Base-by-base conservation (phyloP, 2,797 vertebrate genomes). In the Pseudochromis fuscus region DNA sequence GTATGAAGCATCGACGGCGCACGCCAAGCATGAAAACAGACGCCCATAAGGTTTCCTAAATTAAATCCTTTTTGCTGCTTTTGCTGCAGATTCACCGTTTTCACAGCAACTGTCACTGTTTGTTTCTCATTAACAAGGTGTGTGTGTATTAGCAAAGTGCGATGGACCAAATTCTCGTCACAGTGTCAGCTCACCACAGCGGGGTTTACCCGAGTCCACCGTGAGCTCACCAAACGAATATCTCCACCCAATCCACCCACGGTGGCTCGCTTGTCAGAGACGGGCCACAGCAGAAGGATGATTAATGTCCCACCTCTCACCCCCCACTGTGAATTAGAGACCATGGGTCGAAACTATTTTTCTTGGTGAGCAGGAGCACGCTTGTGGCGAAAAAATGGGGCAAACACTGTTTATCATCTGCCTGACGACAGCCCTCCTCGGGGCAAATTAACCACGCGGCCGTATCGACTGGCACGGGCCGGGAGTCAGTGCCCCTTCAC, bases 391-490 rank as follows among this genome's bases (percentile, higher is more conserved):
- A 91, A 93, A 90, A 90, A 78, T 53, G 77, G 88, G 83, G 84
- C 91, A 94, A 94, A 92, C 91, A 91, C 90, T 90, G 93, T 95
- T 93, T 87, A 94, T 95, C 94, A 95, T 93, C 83, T 62, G 87
- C 72, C 62, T 65, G 88, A 90, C 84, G 91, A 92, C 88, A 86
- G 88, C 67, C 77, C 80, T 87, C 88, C 93, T 90, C 59, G 51
- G 88, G 91, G 89, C 85, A 79, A 90, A 88, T 89, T 88, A 90
- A 90, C 80, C 87, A 79, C 72, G 56, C 61, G 59, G 86, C 84
- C 86, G 15, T 89, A 92, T 93, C 87, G 92, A 92, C 92, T 93
- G 88, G 90, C 91, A 92, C 83, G 67, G 67, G 90, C 91, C 87
- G 70, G 86, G 84, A 91, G 91, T 90, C 86, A 72, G 88, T 78